Evolutionary conservation across 2,797 vertebrate genomes (phyloP).

Genomic region (Molothrus aeneus): DNA sequence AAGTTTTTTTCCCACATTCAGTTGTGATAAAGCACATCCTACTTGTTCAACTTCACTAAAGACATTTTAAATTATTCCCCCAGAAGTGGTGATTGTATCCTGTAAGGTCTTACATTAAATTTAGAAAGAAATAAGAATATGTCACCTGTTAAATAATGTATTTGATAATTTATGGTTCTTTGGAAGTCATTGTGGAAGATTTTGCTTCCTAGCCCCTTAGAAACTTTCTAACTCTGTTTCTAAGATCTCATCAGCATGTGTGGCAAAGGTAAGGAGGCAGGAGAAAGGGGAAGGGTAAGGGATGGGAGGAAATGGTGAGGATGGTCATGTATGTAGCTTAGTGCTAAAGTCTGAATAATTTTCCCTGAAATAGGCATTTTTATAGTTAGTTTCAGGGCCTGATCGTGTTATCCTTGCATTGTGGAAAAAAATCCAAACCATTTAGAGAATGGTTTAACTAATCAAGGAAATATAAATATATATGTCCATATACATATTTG

Average conservation of each 20-base stretch:
- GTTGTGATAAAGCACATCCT: background rate
- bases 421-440: background rate
- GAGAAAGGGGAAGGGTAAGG: background rate
- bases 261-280: background rate
- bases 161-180: background rate
- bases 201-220: background rate
- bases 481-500: background rate
- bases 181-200: background rate
- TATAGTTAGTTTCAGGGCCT: background rate
- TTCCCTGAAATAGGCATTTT: background rate
- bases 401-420: background rate
- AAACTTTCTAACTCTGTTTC: background rate
- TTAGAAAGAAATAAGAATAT: background rate
- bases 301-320: rapidly evolving
- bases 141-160: background rate
- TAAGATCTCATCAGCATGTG: background rate
- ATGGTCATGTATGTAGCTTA: background rate
- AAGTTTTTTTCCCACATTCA: background rate
- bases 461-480: background rate
- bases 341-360: background rate
- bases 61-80: background rate
- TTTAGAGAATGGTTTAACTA: background rate
- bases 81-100: background rate
- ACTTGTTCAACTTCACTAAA: background rate
- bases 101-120: background rate